phyloP scores from a whole-genome alignment of 2,888 invertebrate genomes.

The Antheraea assamensis region DNA sequence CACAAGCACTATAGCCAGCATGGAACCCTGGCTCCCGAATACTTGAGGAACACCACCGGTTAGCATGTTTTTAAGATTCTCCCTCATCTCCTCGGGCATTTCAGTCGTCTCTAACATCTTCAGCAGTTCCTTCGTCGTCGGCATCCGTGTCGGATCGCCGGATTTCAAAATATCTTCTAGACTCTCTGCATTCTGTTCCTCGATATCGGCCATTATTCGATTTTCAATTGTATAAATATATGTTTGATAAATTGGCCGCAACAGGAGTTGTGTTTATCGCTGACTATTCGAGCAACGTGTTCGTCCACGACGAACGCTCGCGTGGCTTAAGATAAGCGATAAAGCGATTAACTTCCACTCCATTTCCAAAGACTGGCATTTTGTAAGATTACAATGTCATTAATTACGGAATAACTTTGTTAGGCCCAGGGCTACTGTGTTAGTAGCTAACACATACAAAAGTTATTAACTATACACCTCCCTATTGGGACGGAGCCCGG shows the following conservation, averaged over 20 bases:
- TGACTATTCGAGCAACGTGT: conserved; percentile 44
- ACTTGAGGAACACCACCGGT: conserved; percentile 68
- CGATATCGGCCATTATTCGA: conserved; percentile 42
- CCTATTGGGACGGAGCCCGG: too few species aligned
- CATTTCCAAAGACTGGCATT: neutral
- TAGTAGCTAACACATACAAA: neutral
- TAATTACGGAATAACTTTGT: neutral
- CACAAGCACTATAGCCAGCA: conserved; percentile 57
- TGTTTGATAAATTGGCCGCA: neutral
- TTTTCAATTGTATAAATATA: conserved; percentile 20
- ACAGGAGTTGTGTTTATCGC: conserved; percentile 15
- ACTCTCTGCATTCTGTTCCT: conserved; percentile 37
- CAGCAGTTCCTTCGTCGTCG: conserved; percentile 81
- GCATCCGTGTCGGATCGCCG: conserved; percentile 59
- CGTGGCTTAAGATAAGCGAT: conserved; percentile 33
- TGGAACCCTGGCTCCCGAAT: conserved; percentile 53
- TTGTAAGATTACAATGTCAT: neutral
- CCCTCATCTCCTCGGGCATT: conserved; percentile 84
- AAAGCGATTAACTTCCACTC: conserved; percentile 18
- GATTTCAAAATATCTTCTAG: conserved; percentile 57
- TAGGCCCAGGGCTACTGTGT: neutral
- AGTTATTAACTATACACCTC: neutral
- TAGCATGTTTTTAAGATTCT: conserved; percentile 79
- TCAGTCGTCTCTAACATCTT: conserved; percentile 82
- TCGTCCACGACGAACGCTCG: conserved; percentile 41